phyloP scores from a whole-genome alignment of 2,113 vertebrate genomes.

The Crypturellus undulatus region DNA sequence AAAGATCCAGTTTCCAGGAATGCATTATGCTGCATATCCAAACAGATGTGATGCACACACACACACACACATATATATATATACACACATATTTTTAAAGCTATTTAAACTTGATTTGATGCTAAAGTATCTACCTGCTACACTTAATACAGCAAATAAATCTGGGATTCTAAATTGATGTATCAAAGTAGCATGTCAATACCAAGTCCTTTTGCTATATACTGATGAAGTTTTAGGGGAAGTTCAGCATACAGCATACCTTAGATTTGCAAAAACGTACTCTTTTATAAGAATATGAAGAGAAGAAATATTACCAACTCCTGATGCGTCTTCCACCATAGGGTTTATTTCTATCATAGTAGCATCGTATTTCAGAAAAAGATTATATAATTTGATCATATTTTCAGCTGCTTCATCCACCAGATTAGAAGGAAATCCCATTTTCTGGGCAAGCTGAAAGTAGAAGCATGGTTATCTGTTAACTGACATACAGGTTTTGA shows the following conservation, averaged over 20 bases:
- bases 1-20: background rate
- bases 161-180: background rate
- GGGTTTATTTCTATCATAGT: conserved; percentile 99
- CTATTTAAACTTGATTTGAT: background rate
- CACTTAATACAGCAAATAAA: background rate
- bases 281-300: background rate
- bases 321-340: conserved; percentile 97
- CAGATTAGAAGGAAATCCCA: conserved; percentile 92
- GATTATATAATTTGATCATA: conserved; percentile 94
- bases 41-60: background rate
- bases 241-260: background rate
- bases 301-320: conserved; percentile 84
- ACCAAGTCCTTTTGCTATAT: background rate
- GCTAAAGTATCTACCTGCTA: background rate
- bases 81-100: background rate
- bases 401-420: conserved; percentile 93
- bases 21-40: background rate
- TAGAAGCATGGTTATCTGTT: conserved; percentile 5
- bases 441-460: conserved; percentile 91
- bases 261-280: background rate
- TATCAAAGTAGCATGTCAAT: background rate
- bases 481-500: background rate
- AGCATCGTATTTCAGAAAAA: conserved; percentile 97
- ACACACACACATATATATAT: too few species aligned
- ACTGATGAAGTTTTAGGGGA: background rate